Percentiles rank a stretch among this genome's conserved stretches.
phyloP scores from a whole-genome alignment of 2,113 vertebrate genomes.

The Cyanistes caeruleus region DNA sequence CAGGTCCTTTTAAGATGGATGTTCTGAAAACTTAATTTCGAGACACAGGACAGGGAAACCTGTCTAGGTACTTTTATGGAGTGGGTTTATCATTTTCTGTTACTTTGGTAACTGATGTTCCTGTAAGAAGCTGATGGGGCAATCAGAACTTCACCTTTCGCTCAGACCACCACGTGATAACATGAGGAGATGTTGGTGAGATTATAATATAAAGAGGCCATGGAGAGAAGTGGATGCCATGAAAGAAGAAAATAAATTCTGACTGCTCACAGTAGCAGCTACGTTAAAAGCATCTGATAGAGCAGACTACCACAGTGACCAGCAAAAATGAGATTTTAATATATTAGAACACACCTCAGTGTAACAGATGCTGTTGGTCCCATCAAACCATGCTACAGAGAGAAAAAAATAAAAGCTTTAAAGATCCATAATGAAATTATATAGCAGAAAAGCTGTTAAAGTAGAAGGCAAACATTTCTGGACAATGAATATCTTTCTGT shows the following conservation, averaged over 20 bases:
- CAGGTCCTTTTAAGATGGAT: not conserved
- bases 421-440: not conserved
- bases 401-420: not conserved
- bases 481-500: not conserved
- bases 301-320: not conserved
- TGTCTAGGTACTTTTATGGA: not conserved
- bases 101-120: not conserved
- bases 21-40: not conserved
- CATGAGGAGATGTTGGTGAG: not conserved
- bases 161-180: fast-evolving
- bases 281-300: not conserved
- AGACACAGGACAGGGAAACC: not conserved
- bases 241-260: not conserved
- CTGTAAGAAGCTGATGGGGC: not conserved
- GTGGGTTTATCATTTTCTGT: not conserved
- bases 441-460: not conserved
- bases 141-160: not conserved
- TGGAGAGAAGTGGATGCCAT: not conserved
- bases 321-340: not conserved
- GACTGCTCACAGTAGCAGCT: not conserved
- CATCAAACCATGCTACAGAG: not conserved
- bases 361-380: not conserved
- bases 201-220: not conserved
- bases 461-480: not conserved
- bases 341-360: not conserved